Conservation (phyloP, 1,140 invertebrate species). For the Aphelinus certus region DNA sequence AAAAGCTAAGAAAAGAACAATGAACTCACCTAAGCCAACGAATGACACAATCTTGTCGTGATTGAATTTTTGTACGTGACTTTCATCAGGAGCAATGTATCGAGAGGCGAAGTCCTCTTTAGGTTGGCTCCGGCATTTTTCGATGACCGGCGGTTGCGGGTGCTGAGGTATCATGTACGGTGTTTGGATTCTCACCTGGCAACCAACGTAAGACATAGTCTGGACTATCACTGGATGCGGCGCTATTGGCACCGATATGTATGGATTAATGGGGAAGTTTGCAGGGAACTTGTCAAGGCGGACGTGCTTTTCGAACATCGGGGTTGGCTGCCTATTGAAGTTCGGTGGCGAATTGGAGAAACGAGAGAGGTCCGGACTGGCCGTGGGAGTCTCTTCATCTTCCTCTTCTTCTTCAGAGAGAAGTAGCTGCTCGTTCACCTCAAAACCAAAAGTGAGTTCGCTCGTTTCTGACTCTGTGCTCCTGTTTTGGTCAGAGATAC, state of each 20-base stretch:
- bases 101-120: constrained; percentile 61
- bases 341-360: constrained; percentile 50
- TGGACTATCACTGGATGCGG: constrained; percentile 52
- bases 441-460: constrained; percentile 75
- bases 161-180: constrained; percentile 41
- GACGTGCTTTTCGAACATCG: constrained; percentile 50
- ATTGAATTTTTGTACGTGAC: constrained; percentile 63
- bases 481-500: constrained; percentile 56
- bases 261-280: constrained; percentile 52
- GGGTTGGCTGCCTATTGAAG: constrained; percentile 49
- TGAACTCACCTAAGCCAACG: constrained; percentile 69
- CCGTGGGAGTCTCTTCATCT: constrained; percentile 39
- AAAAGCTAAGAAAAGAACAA: constrained; percentile 11
- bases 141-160: constrained; percentile 25
- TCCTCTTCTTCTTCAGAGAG: constrained; percentile 53
- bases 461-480: constrained; percentile 62
- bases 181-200: constrained; percentile 33
- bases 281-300: constrained; percentile 55
- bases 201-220: constrained; percentile 48
- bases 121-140: constrained; percentile 45
- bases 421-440: constrained; percentile 74
- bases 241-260: constrained; percentile 37
- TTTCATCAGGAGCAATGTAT: constrained; percentile 65
- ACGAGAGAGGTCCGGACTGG: constrained; percentile 45
- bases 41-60: constrained; percentile 74